Conservation (phyloP, 2,888 invertebrate genomes). For the Metalampra italica region DNA sequence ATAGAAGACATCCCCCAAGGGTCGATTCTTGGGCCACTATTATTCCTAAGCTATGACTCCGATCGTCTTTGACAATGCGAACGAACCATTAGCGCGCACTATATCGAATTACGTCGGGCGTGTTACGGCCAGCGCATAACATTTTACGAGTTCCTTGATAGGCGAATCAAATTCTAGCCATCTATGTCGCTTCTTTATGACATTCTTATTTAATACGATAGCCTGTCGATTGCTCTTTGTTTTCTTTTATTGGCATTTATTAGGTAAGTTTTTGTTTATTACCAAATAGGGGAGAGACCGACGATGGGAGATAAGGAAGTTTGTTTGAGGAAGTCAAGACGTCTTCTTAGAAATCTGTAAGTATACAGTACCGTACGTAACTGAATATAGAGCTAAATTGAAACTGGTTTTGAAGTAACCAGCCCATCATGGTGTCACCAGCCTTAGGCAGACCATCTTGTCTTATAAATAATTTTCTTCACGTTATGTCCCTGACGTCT, state of each 20-base stretch:
- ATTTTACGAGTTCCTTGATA: constrained; percentile 51
- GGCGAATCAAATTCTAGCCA: constrained; percentile 43
- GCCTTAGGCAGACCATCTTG: no score
- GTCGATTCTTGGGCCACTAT: no score
- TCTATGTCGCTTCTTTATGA: constrained; percentile 39
- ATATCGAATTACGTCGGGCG: constrained; percentile 49
- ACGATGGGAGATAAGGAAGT: background rate
- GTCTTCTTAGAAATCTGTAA: no score
- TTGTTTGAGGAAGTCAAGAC: no score
- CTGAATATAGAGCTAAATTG: no score
- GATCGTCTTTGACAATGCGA: constrained; percentile 25
- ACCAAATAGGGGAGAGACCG: background rate
- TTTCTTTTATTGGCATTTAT: constrained; percentile 16
- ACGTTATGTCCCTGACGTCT: no score
- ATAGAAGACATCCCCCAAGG: no score
- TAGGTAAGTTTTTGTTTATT: constrained; percentile 9
- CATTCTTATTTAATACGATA: constrained; percentile 26
- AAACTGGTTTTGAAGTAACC: no score
- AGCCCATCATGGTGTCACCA: no score
- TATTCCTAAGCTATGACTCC: constrained; percentile 6
- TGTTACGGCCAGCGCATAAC: constrained; percentile 50
- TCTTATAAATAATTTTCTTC: no score
- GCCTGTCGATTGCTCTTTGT: constrained; percentile 16
- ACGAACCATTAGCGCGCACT: constrained; percentile 36
- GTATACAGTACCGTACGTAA: no score